These are phyloP conservation scores for Fissipunctia ypsillon DNA, from an alignment of 2,888 invertebrate genomes.

Conservation along the genomic window DNA sequence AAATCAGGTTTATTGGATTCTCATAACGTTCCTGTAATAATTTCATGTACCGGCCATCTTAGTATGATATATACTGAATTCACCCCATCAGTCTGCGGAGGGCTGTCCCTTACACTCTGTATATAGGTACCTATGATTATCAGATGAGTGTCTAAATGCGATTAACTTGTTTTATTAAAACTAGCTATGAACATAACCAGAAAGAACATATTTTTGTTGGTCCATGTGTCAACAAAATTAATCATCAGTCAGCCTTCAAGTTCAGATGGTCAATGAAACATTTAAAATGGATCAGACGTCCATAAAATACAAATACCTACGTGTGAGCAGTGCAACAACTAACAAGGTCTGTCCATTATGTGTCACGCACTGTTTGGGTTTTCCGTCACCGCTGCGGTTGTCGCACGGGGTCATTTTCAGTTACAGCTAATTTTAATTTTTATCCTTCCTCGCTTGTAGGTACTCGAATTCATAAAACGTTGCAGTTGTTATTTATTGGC, in stretches of 20 bases:
- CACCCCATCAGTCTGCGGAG: no score
- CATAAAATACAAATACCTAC: background rate
- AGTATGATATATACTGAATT: no score
- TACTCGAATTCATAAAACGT: background rate
- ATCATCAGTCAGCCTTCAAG: background rate
- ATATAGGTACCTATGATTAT: background rate
- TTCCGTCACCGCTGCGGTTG: conserved; percentile 3
- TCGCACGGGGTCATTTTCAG: background rate
- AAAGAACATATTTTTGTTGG: no score
- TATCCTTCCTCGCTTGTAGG: background rate
- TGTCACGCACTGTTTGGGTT: conserved; percentile 47
- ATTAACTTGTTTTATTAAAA: no score
- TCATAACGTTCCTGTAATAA: no score
- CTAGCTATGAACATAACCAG: no score
- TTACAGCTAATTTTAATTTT: background rate
- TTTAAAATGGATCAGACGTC: conserved; percentile 26
- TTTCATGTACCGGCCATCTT: no score
- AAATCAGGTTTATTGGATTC: no score
- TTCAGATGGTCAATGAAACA: conserved; percentile 15
- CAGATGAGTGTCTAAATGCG: background rate
- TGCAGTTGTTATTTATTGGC: background rate
- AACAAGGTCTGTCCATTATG: conserved; percentile 15
- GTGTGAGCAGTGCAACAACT: background rate
- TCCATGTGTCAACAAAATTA: conserved; percentile 3
- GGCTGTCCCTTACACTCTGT: no score